Evolutionary conservation across 1,140 invertebrate genomes (phyloP), one percentile per base, ranked within the genome.

Genomic region (Kradibia gibbosae): DNA sequence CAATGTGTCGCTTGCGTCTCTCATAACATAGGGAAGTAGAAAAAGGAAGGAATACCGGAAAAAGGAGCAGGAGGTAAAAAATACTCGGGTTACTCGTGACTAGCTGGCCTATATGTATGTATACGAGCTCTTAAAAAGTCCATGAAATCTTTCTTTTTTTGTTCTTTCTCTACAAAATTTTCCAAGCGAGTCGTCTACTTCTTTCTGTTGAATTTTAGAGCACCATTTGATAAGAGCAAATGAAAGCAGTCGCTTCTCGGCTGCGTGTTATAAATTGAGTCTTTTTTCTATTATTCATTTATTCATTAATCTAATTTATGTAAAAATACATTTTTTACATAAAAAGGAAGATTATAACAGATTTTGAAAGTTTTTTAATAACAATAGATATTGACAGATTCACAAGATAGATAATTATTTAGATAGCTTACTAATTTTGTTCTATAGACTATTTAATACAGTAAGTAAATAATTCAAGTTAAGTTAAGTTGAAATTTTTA

Each of bases 161-260:
- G 25, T 79, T 72, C 36, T 7, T 48, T 45, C 28, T 20, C 42
- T 34, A 25, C n/a, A 15, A 80, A 80, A 80, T 79, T 79, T 72
- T 71, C 25, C 65, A 39, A 39, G 15, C n/a, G 60, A 25, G 1
- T 67, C 76, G 45, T 78, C 31, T 72, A 57, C 25, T 78, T 57
- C 70, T 72, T 3, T 72, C 25, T 48, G 55, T 57, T 73, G 42
- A 74, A 65, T 80, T 73, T 80, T 22, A 65, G 25, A 48, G 62
- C 48, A n/a, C 48, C 77, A 55, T 71, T 70, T 78, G 77, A 71
- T 78, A 78, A 78, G 71, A 62, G 28, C 78, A 53, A 65, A 67
- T 80, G 53, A 74, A 80, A 57, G 70, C 71, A 48, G 67, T 50
- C 36, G 34, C 17, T 0, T 28, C 15, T 0, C 31, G 50, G 55